Conservation (phyloP, 2,797 vertebrate species). For the Manis javanica region DNA sequence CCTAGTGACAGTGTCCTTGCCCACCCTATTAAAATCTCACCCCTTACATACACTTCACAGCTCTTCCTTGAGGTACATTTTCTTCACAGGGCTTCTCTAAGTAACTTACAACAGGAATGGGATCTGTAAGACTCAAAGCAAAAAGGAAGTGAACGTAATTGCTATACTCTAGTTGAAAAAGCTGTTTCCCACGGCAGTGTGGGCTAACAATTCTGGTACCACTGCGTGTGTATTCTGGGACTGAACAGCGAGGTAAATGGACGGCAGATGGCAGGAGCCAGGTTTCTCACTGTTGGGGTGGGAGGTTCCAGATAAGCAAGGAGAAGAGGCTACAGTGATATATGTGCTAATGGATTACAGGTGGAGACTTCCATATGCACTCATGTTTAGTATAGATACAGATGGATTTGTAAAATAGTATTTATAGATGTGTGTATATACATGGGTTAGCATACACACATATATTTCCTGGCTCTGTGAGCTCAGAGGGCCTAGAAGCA, state of each 20-base stretch:
- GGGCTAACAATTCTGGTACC: neutral
- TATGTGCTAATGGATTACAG: neutral
- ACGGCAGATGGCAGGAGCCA: neutral
- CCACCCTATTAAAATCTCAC: neutral
- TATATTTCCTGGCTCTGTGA: neutral
- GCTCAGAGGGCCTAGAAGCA: neutral
- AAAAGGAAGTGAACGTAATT: neutral
- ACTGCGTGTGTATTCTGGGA: too few species aligned
- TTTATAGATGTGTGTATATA: neutral
- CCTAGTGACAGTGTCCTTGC: neutral
- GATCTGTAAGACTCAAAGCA: neutral
- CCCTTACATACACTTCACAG: neutral
- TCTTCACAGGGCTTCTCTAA: neutral
- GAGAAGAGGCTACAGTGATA: neutral
- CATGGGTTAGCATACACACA: too few species aligned
- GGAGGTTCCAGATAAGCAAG: neutral
- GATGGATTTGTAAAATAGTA: neutral
- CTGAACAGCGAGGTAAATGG: neutral
- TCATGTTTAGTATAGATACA: neutral
- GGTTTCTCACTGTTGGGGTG: neutral
- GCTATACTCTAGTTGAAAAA: neutral
- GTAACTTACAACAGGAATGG: neutral
- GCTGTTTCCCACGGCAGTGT: neutral
- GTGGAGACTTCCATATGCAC: neutral
- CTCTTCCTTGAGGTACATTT: neutral